These are phyloP conservation scores for Catostylus mosaicus DNA, from an alignment of 30 jellyfish, hydroid and myxozoan species.

Conservation along the genomic window DNA sequence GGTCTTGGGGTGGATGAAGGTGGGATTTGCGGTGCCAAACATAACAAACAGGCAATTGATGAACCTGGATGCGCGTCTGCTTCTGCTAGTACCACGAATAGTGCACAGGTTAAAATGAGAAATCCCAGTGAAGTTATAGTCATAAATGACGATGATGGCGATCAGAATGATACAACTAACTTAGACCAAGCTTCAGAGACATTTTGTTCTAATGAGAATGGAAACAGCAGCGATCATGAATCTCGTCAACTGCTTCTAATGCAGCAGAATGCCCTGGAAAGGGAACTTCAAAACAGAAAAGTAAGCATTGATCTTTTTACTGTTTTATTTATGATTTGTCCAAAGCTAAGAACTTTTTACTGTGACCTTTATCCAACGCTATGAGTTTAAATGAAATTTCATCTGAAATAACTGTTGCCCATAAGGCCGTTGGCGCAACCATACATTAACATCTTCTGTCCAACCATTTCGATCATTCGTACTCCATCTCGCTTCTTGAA, in stretches of 20 bases:
- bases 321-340: too few relatives aligned
- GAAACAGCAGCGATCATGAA: background rate
- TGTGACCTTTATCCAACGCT: too few relatives aligned
- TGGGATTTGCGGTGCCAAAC: background rate
- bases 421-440: too few relatives aligned
- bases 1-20: background rate
- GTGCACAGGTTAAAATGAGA: background rate
- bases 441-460: too few relatives aligned
- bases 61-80: background rate
- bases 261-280: slow-evolving; percentile 7
- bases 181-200: background rate
- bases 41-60: background rate
- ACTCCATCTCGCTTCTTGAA: too few relatives aligned
- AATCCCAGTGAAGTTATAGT: background rate
- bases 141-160: background rate
- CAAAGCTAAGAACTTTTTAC: too few relatives aligned
- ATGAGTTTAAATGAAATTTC: too few relatives aligned
- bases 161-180: background rate
- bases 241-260: background rate
- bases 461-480: too few relatives aligned
- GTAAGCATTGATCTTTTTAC: background rate
- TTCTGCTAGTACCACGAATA: background rate
- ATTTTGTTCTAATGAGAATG: background rate
- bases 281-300: slow-evolving; percentile 18
- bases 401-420: too few relatives aligned